These are phyloP conservation scores for Myocastor coypus DNA, from an alignment of 2,113 vertebrate species.

Conservation along the genomic window DNA sequence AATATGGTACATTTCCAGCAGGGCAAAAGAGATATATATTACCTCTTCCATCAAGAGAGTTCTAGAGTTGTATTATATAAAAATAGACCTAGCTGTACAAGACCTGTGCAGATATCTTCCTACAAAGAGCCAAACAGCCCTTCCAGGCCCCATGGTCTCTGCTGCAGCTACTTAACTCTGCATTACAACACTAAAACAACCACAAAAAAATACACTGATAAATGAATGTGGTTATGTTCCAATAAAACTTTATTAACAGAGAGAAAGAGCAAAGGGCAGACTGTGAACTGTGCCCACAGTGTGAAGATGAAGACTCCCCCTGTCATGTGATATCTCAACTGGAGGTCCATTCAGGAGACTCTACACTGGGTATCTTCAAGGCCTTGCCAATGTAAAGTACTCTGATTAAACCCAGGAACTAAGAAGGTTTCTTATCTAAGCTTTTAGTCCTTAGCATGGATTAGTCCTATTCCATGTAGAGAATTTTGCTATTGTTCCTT, in stretches of 20 bases:
- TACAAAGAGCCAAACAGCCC: not conserved
- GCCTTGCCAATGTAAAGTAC: not conserved
- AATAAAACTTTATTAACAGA: slow-evolving; percentile 12
- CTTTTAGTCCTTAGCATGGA: slow-evolving; percentile 13
- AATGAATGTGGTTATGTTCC: not conserved
- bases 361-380: not conserved
- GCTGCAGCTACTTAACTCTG: not conserved
- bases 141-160: not conserved
- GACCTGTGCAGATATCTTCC: not conserved
- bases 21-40: not conserved
- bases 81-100: not conserved
- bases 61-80: not conserved
- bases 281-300: not conserved
- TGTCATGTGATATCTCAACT: not conserved
- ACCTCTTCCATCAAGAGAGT: not conserved
- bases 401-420: not conserved
- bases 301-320: not conserved
- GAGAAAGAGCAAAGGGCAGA: not conserved
- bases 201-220: not conserved
- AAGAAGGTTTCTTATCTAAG: slow-evolving; percentile 11
- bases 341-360: not conserved
- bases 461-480: not conserved
- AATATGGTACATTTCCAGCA: not conserved
- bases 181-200: not conserved
- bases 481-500: not conserved